Percentiles rank a stretch among this genome's conserved stretches.
phyloP scores from a whole-genome alignment of 2,888 invertebrate genomes.

The Xanthia icteritia region DNA sequence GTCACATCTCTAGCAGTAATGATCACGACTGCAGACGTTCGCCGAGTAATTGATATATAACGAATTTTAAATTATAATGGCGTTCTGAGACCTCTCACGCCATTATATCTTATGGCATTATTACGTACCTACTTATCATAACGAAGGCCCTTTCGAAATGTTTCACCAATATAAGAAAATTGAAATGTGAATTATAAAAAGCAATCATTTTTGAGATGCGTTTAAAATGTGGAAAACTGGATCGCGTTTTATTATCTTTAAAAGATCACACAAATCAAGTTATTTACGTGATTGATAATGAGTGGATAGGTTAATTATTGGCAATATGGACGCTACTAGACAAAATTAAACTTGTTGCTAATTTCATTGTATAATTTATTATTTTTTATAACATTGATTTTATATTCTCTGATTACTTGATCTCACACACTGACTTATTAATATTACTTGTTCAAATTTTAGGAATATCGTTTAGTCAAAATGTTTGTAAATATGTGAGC shows the following conservation, averaged over 20 bases:
- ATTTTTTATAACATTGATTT: too few species aligned
- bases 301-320: too few species aligned
- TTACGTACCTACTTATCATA: slow-evolving; percentile 39
- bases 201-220: neutral
- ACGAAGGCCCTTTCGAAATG: slow-evolving; percentile 27
- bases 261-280: too few species aligned
- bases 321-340: too few species aligned
- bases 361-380: too few species aligned
- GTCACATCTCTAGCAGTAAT: slow-evolving; percentile 54
- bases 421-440: too few species aligned
- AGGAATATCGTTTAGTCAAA: too few species aligned
- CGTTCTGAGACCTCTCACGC: slow-evolving; percentile 36
- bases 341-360: too few species aligned
- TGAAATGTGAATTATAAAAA: neutral
- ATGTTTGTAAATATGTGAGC: too few species aligned
- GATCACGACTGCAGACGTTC: slow-evolving; percentile 61
- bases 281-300: too few species aligned
- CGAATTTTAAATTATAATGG: slow-evolving; percentile 64
- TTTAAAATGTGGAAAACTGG: neutral
- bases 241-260: neutral
- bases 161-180: slow-evolving; percentile 39
- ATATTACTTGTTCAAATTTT: too few species aligned
- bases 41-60: slow-evolving; percentile 65
- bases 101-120: slow-evolving; percentile 45
- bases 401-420: too few species aligned